Evolutionary conservation across 2,113 vertebrate genomes (phyloP).

Genomic region (Menidia beryllina): DNA sequence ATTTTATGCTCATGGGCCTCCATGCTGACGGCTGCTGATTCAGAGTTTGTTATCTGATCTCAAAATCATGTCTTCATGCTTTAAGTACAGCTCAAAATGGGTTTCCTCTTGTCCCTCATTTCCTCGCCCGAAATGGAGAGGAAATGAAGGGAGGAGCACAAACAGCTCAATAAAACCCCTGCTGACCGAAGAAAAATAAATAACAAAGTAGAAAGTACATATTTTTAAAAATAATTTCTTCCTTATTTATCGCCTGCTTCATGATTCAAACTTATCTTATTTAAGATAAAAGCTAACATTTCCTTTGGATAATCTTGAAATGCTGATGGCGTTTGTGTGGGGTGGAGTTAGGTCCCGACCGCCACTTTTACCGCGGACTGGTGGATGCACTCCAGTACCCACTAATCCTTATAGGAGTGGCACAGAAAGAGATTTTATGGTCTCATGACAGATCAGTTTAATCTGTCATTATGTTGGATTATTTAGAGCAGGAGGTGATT

Average conservation of each 20-base stretch:
- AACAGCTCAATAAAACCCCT: conserved; percentile 17
- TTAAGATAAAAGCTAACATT: background rate
- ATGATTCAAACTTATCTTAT: background rate
- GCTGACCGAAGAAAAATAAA: background rate
- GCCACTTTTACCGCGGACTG: conserved; percentile 21
- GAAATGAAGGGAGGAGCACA: conserved; percentile 47
- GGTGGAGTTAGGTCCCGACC: conserved; percentile 10
- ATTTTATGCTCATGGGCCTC: background rate
- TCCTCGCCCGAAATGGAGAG: conserved; percentile 31
- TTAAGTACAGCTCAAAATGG: background rate
- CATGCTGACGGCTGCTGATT: background rate
- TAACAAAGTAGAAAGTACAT: no score
- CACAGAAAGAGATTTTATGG: conserved; percentile 6
- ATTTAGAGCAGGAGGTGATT: conserved; percentile 40
- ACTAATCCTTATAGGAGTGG: conserved; percentile 38
- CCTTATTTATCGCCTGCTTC: background rate
- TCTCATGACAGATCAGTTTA: conserved; percentile 44
- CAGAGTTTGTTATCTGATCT: background rate
- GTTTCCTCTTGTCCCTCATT: conserved; percentile 39
- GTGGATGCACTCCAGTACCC: conserved; percentile 22
- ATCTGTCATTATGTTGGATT: conserved; percentile 54
- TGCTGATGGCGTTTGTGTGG: background rate
- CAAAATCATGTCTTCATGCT: background rate
- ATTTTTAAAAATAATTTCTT: background rate
- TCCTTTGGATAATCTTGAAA: background rate